Evolutionary conservation across 1,140 invertebrate genomes (phyloP).

Genomic region (Chymomyza costata): DNA sequence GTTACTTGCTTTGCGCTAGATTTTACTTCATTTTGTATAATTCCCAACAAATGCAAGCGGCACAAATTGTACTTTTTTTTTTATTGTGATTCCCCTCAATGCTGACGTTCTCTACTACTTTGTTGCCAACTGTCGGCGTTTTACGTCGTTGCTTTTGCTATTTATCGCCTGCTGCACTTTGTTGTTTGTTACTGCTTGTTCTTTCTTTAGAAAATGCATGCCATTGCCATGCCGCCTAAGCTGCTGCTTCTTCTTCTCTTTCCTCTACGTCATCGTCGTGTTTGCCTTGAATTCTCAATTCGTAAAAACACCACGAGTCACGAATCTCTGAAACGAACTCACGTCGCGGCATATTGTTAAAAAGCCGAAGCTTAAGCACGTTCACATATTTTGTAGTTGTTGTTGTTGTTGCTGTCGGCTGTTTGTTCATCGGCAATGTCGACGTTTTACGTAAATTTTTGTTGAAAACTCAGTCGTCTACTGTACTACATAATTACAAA

Average conservation of each 20-base stretch:
- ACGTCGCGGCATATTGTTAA: slow-evolving; percentile 18
- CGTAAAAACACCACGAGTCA: slow-evolving; percentile 4
- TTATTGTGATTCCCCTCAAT: no score
- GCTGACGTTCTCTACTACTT: no score
- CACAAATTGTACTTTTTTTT: no score
- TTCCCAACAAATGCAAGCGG: no score
- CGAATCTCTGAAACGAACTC: slow-evolving; percentile 29
- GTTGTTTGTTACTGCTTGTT: no score
- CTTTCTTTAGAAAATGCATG: slow-evolving; percentile 55
- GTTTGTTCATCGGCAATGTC: no score
- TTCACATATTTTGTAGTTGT: slow-evolving; percentile 20
- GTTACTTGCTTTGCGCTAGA: no score
- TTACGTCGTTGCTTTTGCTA: no score
- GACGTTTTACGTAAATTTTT: slow-evolving; percentile 61
- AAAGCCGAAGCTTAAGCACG: slow-evolving; percentile 22
- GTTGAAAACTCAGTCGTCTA: slow-evolving; percentile 67
- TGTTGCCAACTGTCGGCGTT: no score
- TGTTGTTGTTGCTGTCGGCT: slow-evolving; percentile 23
- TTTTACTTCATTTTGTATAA: no score
- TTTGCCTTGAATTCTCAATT: slow-evolving; percentile 53
- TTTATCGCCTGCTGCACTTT: no score
- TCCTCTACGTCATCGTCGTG: slow-evolving; percentile 50
- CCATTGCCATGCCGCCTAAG: slow-evolving; percentile 36
- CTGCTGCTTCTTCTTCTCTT: slow-evolving; percentile 34
- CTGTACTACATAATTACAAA: slow-evolving; percentile 72